A percentile compares a stretch with the other conserved stretches of the same genome.
These are phyloP conservation scores for Dioctria rufipes DNA, from an alignment of 2,888 invertebrate species.

Conservation along the genomic window DNA sequence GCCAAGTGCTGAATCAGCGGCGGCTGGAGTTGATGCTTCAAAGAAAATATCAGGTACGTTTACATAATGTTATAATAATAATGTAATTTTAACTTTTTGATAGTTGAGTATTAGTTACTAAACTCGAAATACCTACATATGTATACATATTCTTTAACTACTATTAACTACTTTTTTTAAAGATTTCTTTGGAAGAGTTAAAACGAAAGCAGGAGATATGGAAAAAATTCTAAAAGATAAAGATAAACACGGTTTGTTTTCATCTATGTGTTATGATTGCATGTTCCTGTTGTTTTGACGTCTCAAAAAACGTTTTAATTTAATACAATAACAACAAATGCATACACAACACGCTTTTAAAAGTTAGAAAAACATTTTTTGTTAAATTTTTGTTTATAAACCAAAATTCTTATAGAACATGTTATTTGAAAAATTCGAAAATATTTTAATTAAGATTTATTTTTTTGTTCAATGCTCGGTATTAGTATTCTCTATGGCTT, in stretches of 20 bases:
- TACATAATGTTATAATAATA: not conserved
- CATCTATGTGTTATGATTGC: constrained; percentile 52
- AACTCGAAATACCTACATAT: not conserved
- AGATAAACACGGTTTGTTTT: constrained; percentile 86
- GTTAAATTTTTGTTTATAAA: too few relatives aligned
- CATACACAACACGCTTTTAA: too few relatives aligned
- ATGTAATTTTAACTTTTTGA: constrained; percentile 68
- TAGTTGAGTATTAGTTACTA: not conserved
- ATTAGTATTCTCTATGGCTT: too few relatives aligned
- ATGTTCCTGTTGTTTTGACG: not conserved
- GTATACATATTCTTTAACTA: not conserved
- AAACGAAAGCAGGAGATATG: constrained; percentile 95
- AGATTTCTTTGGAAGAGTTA: constrained; percentile 97
- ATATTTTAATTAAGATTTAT: too few relatives aligned
- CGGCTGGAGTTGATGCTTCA: constrained; percentile 80
- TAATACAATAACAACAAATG: too few relatives aligned
- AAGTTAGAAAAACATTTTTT: too few relatives aligned
- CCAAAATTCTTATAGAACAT: too few relatives aligned
- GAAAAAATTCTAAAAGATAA: constrained; percentile 93
- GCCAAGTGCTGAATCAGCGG: constrained; percentile 81
- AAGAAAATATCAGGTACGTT: constrained; percentile 86
- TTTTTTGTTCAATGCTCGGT: too few relatives aligned
- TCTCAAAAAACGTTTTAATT: too few relatives aligned
- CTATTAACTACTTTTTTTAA: constrained; percentile 60
- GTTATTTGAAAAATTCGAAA: too few relatives aligned